These are phyloP conservation scores for Ispidina lecontei DNA, from an alignment of 2,797 vertebrate genomes.

Conservation along the genomic window DNA sequence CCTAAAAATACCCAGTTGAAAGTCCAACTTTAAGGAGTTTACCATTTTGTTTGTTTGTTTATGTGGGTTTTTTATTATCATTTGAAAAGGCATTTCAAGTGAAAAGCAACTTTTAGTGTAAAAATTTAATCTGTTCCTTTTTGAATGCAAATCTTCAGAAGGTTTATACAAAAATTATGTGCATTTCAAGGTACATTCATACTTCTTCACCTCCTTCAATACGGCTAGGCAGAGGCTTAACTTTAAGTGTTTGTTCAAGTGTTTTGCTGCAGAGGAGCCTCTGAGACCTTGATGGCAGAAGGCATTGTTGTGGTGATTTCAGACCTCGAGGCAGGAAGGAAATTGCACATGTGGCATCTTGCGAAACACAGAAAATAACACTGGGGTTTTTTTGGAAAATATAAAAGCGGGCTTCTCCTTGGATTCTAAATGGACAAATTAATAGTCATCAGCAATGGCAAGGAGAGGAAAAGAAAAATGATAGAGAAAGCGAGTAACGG, in stretches of 20 bases:
- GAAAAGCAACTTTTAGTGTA: not conserved
- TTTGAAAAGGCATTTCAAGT: not conserved
- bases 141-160: not conserved
- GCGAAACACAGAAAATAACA: not conserved
- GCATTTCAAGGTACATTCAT: slow-evolving; percentile 17
- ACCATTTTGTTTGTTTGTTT: not conserved
- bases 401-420: not conserved
- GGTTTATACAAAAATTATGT: not conserved
- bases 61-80: not conserved
- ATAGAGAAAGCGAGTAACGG: accelerated
- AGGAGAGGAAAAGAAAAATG: not conserved
- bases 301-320: slow-evolving; percentile 23
- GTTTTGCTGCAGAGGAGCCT: slow-evolving; percentile 11
- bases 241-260: slow-evolving; percentile 6
- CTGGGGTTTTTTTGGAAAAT: not conserved
- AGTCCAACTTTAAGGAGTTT: not conserved
- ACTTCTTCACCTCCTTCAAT: not conserved
- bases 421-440: not conserved
- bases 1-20: not conserved
- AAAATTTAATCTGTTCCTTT: not conserved
- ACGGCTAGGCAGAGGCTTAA: not conserved
- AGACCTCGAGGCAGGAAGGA: not conserved
- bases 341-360: not conserved
- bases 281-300: slow-evolving; percentile 13
- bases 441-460: not conserved